Percentiles rank a stretch among this genome's conserved stretches.
Conservation (phyloP, 1,140 invertebrate species). For the Oncopodura yosiiana region DNA sequence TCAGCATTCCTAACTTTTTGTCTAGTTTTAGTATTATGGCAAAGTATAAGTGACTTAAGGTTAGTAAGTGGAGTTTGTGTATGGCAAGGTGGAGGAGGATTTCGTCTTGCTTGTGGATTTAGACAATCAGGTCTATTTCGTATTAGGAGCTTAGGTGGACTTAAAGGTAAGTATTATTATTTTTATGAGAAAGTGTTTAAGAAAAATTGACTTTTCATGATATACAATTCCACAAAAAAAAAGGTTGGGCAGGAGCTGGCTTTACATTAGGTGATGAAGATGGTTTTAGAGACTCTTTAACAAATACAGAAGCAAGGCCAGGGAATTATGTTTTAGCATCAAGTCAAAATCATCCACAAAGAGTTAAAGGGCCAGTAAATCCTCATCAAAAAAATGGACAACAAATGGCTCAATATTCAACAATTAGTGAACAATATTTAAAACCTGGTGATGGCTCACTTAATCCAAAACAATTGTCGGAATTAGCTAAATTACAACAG, state of each 20-base stretch:
- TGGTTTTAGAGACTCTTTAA: slow-evolving; percentile 34
- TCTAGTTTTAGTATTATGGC: background rate
- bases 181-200: too few species aligned
- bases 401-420: too few species aligned
- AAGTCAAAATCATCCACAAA: slow-evolving; percentile 2
- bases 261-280: slow-evolving; percentile 34
- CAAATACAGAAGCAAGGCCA: slow-evolving; percentile 29
- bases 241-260: slow-evolving; percentile 32
- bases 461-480: too few species aligned
- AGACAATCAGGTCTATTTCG: slow-evolving; percentile 80
- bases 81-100: slow-evolving; percentile 71
- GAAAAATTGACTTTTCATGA: too few species aligned
- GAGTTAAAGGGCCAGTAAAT: background rate
- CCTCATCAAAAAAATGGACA: slow-evolving; percentile 6
- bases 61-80: slow-evolving; percentile 60
- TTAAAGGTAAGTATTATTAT: slow-evolving; percentile 80
- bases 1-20: background rate
- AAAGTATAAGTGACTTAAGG: too few species aligned
- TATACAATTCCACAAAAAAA: too few species aligned
- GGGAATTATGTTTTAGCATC: background rate
- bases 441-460: background rate
- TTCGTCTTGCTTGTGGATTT: slow-evolving; percentile 78
- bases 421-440: background rate
- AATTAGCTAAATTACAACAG: background rate
- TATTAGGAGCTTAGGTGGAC: slow-evolving; percentile 73